These are phyloP conservation scores for Salvator merianae DNA, from an alignment of 2,113 vertebrate genomes.

Conservation along the genomic window DNA sequence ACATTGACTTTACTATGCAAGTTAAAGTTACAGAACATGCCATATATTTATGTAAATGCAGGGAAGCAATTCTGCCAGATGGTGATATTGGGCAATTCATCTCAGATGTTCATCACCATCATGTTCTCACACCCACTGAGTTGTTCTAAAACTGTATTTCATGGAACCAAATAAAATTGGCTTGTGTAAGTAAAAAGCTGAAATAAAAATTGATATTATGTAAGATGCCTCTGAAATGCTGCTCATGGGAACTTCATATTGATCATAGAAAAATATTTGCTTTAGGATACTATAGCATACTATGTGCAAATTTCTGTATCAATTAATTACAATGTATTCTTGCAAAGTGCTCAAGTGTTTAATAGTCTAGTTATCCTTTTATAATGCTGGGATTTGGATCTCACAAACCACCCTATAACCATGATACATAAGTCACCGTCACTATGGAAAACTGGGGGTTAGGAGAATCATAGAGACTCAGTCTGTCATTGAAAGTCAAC, in stretches of 20 bases:
- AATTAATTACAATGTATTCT: not conserved
- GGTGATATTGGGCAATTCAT: slow-evolving; percentile 67
- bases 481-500: too few relatives aligned
- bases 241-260: slow-evolving; percentile 19
- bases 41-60: slow-evolving; percentile 53
- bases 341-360: not conserved
- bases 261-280: not conserved
- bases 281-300: not conserved
- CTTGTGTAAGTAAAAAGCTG: slow-evolving; percentile 52
- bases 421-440: too few relatives aligned
- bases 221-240: slow-evolving; percentile 56
- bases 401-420: too few relatives aligned
- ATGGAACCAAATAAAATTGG: slow-evolving; percentile 62
- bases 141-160: slow-evolving; percentile 69
- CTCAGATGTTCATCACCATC: slow-evolving; percentile 40
- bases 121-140: slow-evolving; percentile 69
- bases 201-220: slow-evolving; percentile 54
- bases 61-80: slow-evolving; percentile 67
- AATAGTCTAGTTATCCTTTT: too few relatives aligned
- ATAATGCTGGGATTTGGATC: too few relatives aligned
- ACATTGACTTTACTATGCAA: slow-evolving; percentile 13
- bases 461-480: too few relatives aligned
- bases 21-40: slow-evolving; percentile 44
- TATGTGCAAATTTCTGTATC: not conserved
- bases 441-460: too few relatives aligned